Percentiles rank a stretch among this genome's conserved stretches.
Evolutionary conservation across 2,888 invertebrate genomes (phyloP).

Genomic region (Drosophila flavopinicola): DNA sequence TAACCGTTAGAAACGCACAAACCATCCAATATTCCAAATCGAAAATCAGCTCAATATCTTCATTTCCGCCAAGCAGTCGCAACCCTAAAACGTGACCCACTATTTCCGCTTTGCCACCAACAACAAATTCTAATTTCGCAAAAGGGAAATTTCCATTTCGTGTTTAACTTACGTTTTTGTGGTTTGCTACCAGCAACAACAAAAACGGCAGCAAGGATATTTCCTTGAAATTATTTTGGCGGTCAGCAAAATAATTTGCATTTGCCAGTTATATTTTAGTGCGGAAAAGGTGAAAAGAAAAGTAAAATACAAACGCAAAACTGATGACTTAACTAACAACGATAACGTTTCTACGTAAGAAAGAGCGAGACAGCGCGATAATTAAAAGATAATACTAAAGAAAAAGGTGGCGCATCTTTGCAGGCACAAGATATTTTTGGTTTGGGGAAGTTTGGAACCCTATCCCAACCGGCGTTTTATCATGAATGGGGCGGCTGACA

Average conservation of each 20-base stretch:
- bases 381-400: slow-evolving; percentile 35
- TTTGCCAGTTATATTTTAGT: neutral
- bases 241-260: slow-evolving; percentile 29
- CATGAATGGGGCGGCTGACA: slow-evolving; percentile 75
- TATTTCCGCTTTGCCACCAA: slow-evolving; percentile 30
- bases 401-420: slow-evolving; percentile 13
- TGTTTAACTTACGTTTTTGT: slow-evolving; percentile 15
- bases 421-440: too few relatives aligned
- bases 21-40: neutral
- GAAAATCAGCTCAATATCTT: slow-evolving; percentile 24
- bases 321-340: too few relatives aligned
- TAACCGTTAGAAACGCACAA: slow-evolving; percentile 4
- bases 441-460: slow-evolving; percentile 57
- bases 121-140: neutral
- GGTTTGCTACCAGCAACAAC: too few relatives aligned
- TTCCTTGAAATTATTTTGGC: slow-evolving; percentile 40
- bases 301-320: slow-evolving; percentile 24
- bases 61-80: slow-evolving; percentile 25
- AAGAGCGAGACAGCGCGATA: too few relatives aligned
- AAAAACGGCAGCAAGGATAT: slow-evolving; percentile 22
- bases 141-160: slow-evolving; percentile 38
- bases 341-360: too few relatives aligned
- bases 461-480: slow-evolving; percentile 81
- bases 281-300: slow-evolving; percentile 4
- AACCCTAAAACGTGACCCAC: slow-evolving; percentile 32